phyloP scores from a whole-genome alignment of 2,113 vertebrate genomes.

The crab-eating macaque (Macaca fascicularis) region DNA sequence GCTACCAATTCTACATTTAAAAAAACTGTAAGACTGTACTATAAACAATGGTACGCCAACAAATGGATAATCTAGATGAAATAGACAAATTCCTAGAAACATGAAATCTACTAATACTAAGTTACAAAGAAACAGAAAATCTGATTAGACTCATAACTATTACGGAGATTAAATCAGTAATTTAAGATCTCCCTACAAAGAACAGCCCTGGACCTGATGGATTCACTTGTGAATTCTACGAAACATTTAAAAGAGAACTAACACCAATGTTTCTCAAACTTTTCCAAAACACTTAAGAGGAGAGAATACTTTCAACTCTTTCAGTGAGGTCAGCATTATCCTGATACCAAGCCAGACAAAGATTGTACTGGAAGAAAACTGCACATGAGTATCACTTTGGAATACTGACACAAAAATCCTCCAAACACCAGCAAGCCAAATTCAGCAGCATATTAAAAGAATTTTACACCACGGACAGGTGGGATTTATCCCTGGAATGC shows the following conservation, averaged over 20 bases:
- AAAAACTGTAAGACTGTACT: not conserved
- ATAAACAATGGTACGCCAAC: not conserved
- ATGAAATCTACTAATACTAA: not conserved
- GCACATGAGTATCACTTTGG: not conserved
- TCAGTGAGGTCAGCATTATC: not conserved
- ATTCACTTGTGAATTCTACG: not conserved
- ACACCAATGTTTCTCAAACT: not conserved
- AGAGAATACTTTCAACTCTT: not conserved
- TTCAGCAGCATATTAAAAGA: not conserved
- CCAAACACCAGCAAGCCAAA: not conserved
- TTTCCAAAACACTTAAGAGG: not conserved
- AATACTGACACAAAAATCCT: not conserved
- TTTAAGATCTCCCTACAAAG: not conserved
- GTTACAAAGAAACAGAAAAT: not conserved
- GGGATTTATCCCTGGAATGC: not conserved
- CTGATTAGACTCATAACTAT: not conserved
- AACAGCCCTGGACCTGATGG: not conserved
- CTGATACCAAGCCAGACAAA: not conserved
- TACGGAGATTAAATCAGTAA: not conserved
- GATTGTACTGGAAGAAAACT: not conserved
- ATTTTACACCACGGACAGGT: not conserved
- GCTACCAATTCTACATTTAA: not conserved
- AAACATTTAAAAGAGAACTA: not conserved
- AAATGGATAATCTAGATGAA: not conserved
- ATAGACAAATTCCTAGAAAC: not conserved